A percentile compares a stretch with the other conserved stretches of the same genome.
Conservation (phyloP, 2,113 vertebrate genomes). For the Marmota monax region DNA sequence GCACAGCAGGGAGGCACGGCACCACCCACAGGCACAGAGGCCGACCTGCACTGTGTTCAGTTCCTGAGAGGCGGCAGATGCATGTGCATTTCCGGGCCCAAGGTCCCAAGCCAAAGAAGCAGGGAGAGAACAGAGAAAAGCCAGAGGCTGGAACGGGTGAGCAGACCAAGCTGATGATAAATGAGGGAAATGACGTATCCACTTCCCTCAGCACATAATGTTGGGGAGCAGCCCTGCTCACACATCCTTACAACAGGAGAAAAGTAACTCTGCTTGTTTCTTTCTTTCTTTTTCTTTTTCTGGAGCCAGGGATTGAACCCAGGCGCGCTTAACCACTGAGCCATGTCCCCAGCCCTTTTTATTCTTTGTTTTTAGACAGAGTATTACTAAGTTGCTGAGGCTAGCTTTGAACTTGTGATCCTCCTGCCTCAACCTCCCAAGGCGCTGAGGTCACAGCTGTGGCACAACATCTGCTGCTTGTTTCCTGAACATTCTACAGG, state of each 20-base stretch:
- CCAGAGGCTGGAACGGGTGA: not conserved
- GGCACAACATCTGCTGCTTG: not conserved
- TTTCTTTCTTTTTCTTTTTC: too few relatives aligned
- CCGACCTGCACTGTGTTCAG: not conserved
- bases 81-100: not conserved
- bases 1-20: slow-evolving; percentile 79
- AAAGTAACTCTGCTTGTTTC: not conserved
- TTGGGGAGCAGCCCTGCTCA: not conserved
- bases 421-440: too few relatives aligned
- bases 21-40: too few relatives aligned
- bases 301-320: too few relatives aligned
- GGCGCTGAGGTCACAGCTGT: too few relatives aligned
- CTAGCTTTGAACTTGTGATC: too few relatives aligned
- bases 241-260: not conserved
- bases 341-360: too few relatives aligned
- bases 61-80: not conserved
- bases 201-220: not conserved
- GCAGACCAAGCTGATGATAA: not conserved
- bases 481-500: not conserved
- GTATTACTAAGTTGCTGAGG: too few relatives aligned
- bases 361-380: too few relatives aligned
- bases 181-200: not conserved
- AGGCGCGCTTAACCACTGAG: too few relatives aligned
- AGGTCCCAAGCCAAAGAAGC: not conserved
- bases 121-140: not conserved